These are phyloP conservation scores for Zootermopsis nevadensis DNA, from an alignment of 2,888 invertebrate species.

Conservation along the genomic window DNA sequence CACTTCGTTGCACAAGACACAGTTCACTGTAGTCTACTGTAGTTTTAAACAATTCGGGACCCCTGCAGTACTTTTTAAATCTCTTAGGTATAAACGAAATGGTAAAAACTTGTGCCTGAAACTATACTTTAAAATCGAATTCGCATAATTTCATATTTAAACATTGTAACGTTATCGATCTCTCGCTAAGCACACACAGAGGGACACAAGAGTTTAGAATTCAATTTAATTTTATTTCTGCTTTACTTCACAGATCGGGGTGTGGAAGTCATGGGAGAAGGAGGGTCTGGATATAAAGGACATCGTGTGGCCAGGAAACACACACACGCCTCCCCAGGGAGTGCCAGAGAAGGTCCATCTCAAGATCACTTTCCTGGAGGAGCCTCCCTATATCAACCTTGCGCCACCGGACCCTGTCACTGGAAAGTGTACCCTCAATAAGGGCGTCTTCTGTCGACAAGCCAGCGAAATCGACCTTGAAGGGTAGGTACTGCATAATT, in stretches of 20 bases:
- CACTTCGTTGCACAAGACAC: too few relatives aligned
- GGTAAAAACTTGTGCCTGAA: too few relatives aligned
- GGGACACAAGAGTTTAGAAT: too few relatives aligned
- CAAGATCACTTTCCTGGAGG: slow-evolving; percentile 92
- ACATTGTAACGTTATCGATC: too few relatives aligned
- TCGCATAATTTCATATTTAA: too few relatives aligned
- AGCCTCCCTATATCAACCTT: slow-evolving; percentile 95
- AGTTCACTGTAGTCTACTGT: too few relatives aligned
- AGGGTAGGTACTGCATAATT: slow-evolving; percentile 71
- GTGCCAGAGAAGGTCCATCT: slow-evolving; percentile 98
- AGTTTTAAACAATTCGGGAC: too few relatives aligned
- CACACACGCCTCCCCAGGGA: slow-evolving; percentile 95
- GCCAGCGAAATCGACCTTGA: slow-evolving; percentile 83
- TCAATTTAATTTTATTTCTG: too few relatives aligned
- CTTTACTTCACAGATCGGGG: slow-evolving; percentile 80
- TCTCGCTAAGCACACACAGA: too few relatives aligned
- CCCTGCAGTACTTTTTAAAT: too few relatives aligned
- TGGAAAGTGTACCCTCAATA: slow-evolving; percentile 88
- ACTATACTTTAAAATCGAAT: too few relatives aligned
- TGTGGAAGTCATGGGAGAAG: slow-evolving; percentile 91
- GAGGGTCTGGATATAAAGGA: slow-evolving; percentile 94
- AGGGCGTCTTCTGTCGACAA: slow-evolving; percentile 88
- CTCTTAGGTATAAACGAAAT: too few relatives aligned
- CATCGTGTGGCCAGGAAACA: slow-evolving; percentile 98
- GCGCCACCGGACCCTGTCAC: slow-evolving; percentile 93